Base-by-base conservation (phyloP, 1,140 invertebrate species). In the Chlorops oryzae region DNA sequence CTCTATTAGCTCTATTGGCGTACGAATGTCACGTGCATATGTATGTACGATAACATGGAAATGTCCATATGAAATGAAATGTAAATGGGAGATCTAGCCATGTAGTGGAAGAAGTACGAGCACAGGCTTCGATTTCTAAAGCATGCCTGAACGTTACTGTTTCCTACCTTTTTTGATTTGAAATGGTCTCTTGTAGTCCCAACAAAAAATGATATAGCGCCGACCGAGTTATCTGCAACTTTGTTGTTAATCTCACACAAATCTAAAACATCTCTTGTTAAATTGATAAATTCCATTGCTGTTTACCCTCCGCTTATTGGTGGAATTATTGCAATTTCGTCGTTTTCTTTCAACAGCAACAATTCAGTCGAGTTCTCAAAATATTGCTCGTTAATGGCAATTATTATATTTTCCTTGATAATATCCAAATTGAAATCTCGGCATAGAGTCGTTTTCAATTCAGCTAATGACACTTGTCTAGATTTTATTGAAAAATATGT, bases 181-280 rank as follows among this genome's bases (percentile, higher is more conserved):
- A 93, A 95, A 72, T 87, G 85, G 74, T 96, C 84, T 63, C 93
- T 78, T 9, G 93, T 97, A 18, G 87, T 95, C 2, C 94, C 94
- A 48, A 95, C 80, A 76, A 97, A 97, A 27, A 90, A 70, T 3
- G 90, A 91, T 20, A 90, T 79, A 6, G 92, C 93, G 34, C 94
- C 94, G 75, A 88, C 95, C 39, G 78, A 79, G 44, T 85, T 75
- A 35, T 85, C 81, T 13, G 78, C 73, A 0, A 91, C 87, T 27
- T 80, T 63, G 15, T 82, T 72, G 27, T 81, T 79, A 38, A 91
- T 81, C 37, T 80, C 73, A 24, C 81, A 79, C n/a, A 91, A 67
- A 59, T 82, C 76, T 34, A 96, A 73, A 63, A 81, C 79, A 15
- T 84, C 78, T 1, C 78, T 59, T 3, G 81, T 80, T 15, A 96